Evolutionary conservation across 2,113 vertebrate species (phyloP).

Genomic region (Puntigrus tetrazona): DNA sequence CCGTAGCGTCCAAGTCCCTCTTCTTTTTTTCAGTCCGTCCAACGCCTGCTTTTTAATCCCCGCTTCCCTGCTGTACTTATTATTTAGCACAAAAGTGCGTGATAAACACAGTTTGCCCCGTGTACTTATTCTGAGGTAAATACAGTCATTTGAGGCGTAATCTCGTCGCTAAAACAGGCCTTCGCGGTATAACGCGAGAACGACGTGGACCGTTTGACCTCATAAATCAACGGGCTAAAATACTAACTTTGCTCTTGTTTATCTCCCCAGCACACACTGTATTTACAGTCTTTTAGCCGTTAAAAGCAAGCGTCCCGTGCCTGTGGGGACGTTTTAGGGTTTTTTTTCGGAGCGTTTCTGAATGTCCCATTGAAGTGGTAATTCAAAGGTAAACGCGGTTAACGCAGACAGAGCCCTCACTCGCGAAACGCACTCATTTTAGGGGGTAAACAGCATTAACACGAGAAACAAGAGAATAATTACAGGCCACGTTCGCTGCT

Average conservation of each 20-base stretch:
- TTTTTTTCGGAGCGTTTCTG: neutral
- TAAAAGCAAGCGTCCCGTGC: neutral
- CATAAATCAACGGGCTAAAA: constrained; percentile 47
- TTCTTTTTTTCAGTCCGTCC: neutral
- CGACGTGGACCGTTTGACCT: constrained; percentile 1
- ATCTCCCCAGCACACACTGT: neutral
- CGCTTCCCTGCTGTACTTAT: constrained; percentile 34
- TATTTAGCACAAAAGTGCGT: neutral
- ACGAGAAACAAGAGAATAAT: neutral
- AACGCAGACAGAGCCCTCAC: constrained; percentile 9
- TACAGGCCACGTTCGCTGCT: neutral
- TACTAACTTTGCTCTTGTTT: neutral
- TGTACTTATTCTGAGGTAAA: neutral
- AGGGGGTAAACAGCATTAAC: constrained; percentile 12
- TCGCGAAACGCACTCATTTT: constrained; percentile 42
- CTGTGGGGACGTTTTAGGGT: neutral
- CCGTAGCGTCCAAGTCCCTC: neutral
- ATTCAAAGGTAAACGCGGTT: constrained; percentile 58
- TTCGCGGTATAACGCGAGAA: too few relatives aligned
- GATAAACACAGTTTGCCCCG: neutral
- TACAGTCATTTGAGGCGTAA: neutral
- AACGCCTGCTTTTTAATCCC: constrained; percentile 55
- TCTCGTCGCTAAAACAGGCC: neutral
- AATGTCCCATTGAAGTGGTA: constrained; percentile 52
- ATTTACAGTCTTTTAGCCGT: neutral